Evolutionary conservation across 2,113 vertebrate species (phyloP).

Genomic region (Chionomys nivalis): DNA sequence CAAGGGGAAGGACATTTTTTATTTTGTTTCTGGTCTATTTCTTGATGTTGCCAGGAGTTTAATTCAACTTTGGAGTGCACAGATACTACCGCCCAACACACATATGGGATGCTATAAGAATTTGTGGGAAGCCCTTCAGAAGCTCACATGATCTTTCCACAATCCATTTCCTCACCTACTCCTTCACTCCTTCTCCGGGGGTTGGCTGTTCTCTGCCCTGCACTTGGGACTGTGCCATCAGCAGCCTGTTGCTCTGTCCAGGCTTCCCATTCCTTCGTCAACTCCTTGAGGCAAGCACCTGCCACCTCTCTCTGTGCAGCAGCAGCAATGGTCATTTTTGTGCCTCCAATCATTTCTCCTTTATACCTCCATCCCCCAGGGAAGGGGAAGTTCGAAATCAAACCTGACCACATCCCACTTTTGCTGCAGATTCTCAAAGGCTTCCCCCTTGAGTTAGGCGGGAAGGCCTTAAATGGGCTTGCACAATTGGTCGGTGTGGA

Average conservation of each 20-base stretch:
- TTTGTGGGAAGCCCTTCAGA: neutral
- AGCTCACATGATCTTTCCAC: neutral
- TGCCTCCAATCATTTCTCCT: neutral
- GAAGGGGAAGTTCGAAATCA: neutral
- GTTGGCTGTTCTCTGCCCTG: neutral
- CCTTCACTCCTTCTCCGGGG: neutral
- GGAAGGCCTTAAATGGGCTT: neutral
- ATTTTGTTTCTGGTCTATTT: conserved; percentile 1
- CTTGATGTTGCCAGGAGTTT: neutral
- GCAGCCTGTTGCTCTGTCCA: neutral
- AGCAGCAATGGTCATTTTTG: neutral
- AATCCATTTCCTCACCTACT: neutral
- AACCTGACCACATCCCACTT: neutral
- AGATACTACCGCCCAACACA: neutral
- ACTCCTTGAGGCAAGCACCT: neutral
- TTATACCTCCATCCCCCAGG: neutral
- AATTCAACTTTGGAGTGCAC: neutral
- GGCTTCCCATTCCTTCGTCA: too few relatives aligned
- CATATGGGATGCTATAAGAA: neutral
- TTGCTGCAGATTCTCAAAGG: neutral
- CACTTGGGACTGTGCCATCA: neutral
- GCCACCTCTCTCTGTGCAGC: neutral
- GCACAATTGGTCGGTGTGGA: neutral
- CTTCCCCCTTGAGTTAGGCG: neutral
- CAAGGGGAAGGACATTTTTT: neutral